Conservation (phyloP, 2,797 vertebrate genomes). For the Sebastiscus tertius region DNA sequence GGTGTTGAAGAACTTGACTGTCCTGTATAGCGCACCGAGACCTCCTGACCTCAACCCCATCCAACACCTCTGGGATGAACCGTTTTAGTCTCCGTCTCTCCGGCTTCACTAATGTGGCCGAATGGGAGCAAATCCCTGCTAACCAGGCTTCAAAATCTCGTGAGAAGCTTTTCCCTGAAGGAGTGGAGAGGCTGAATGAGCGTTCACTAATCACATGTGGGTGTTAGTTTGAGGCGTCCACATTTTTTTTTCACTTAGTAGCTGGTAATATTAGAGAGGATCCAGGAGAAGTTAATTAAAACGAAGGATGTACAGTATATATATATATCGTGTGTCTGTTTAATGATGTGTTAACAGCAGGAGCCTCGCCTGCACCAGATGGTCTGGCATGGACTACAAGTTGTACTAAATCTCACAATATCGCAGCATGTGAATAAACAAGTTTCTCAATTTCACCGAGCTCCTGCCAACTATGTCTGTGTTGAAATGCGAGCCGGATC, state of each 20-base stretch:
- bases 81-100: no score
- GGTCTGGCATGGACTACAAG: conserved; percentile 19
- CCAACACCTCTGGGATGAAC: no score
- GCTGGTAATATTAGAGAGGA: neutral
- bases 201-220: neutral
- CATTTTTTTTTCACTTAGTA: neutral
- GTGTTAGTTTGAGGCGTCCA: neutral
- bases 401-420: conserved; percentile 5
- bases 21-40: no score
- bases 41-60: no score
- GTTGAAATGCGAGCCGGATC: conserved; percentile 41
- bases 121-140: neutral
- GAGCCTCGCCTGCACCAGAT: conserved; percentile 25
- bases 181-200: neutral
- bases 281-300: neutral
- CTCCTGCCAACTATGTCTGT: conserved; percentile 14
- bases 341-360: conserved; percentile 9
- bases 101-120: no score
- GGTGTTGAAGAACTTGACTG: no score
- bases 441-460: conserved; percentile 35
- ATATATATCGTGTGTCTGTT: conserved; percentile 10
- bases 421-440: conserved; percentile 41
- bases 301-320: neutral
- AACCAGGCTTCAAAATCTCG: neutral
- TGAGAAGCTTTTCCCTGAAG: neutral